Percentiles rank a stretch among this genome's conserved stretches.
Evolutionary conservation across 2,113 vertebrate genomes (phyloP).

Genomic region (Indicator indicator): DNA sequence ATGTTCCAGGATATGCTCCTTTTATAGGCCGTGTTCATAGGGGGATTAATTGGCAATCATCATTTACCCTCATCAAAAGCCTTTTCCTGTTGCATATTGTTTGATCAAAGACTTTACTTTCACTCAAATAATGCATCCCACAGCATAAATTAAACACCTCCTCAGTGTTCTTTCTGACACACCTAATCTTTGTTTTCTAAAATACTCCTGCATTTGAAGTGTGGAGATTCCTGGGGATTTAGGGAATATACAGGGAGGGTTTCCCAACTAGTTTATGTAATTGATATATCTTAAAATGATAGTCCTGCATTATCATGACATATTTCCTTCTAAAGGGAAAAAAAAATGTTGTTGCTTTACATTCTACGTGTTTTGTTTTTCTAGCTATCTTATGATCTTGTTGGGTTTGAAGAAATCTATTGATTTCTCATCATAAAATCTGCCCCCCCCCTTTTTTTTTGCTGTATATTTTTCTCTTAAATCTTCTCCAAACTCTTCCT

Average conservation of each 20-base stretch:
- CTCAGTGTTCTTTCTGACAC: neutral
- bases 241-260: neutral
- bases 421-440: neutral
- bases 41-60: neutral
- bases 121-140: neutral
- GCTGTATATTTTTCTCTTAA: neutral
- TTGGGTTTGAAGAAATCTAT: neutral
- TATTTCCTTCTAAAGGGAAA: neutral
- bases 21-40: neutral
- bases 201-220: neutral
- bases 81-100: neutral
- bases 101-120: neutral
- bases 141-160: neutral
- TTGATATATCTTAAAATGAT: neutral
- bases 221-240: neutral
- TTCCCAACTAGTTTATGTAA: neutral
- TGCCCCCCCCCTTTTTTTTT: neutral
- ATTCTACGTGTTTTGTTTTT: neutral
- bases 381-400: neutral
- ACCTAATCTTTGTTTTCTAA: neutral
- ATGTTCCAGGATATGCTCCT: neutral
- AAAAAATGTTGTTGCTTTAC: neutral
- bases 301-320: neutral
- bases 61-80: neutral
- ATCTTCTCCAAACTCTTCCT: accelerated